Evolutionary conservation across 2,888 invertebrate genomes (phyloP).

Genomic region (Trypoxylon attenuatum): DNA sequence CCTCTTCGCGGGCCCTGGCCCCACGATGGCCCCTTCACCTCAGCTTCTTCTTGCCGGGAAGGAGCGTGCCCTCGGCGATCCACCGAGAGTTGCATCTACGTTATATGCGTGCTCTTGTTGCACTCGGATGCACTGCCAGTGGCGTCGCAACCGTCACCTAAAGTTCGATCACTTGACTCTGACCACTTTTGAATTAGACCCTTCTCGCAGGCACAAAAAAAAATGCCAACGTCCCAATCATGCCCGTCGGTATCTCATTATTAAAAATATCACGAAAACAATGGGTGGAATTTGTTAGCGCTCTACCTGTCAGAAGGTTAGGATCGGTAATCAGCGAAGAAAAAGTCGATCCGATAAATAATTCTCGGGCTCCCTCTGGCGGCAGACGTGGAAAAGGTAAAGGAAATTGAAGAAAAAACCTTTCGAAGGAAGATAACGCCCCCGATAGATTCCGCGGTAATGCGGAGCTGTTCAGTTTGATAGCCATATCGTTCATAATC

Average conservation of each 20-base stretch:
- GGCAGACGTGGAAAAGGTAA: not conserved
- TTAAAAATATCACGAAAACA: too few species aligned
- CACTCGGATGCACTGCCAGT: conserved; percentile 65
- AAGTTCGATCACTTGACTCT: too few species aligned
- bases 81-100: conserved; percentile 56
- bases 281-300: too few species aligned
- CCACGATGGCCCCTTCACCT: conserved; percentile 65
- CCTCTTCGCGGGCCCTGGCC: conserved; percentile 48
- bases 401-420: conserved; percentile 15
- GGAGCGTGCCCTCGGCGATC: conserved; percentile 67
- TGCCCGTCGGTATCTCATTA: too few species aligned
- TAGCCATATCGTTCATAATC: conserved; percentile 53
- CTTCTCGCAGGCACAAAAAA: too few species aligned
- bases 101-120: conserved; percentile 65
- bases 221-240: too few species aligned
- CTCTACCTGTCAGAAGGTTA: too few species aligned
- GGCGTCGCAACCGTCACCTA: conserved; percentile 62
- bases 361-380: not conserved
- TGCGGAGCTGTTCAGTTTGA: conserved; percentile 28
- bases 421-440: not conserved
- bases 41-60: conserved; percentile 59
- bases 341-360: not conserved
- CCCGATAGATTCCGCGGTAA: not conserved
- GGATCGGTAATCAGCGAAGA: too few species aligned
- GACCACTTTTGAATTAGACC: too few species aligned